Percentiles rank a stretch among this genome's conserved stretches.
Conservation (phyloP, 2,113 vertebrate species). For the Neodon shergylaensis region DNA sequence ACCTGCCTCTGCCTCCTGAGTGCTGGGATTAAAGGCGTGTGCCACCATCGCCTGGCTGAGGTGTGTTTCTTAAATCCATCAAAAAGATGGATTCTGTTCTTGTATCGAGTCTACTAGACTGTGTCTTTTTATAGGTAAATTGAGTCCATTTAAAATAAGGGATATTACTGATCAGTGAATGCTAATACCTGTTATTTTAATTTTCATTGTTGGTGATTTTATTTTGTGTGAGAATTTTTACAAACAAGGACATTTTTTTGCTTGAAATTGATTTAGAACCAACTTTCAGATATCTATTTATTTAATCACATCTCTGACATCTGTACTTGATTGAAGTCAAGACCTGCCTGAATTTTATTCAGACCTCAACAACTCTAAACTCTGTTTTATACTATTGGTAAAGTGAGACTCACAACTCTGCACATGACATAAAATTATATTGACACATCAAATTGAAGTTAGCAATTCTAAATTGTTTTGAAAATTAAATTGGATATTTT, state of each 20-base stretch:
- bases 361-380: neutral
- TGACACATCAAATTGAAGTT: constrained; percentile 58
- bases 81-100: too few species aligned
- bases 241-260: neutral
- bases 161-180: too few species aligned
- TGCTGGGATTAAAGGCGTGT: too few species aligned
- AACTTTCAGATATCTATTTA: neutral
- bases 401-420: constrained; percentile 43
- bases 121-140: too few species aligned
- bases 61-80: too few species aligned
- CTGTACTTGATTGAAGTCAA: neutral
- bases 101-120: too few species aligned
- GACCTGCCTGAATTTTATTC: constrained; percentile 40
- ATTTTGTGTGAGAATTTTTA: neutral
- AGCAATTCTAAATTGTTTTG: constrained; percentile 57
- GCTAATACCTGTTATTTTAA: too few species aligned
- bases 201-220: too few species aligned
- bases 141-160: too few species aligned
- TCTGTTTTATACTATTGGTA: constrained; percentile 31
- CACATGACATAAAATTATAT: constrained; percentile 54
- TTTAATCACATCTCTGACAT: constrained; percentile 22
- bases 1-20: too few species aligned
- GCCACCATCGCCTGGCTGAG: too few species aligned
- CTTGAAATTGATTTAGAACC: neutral
- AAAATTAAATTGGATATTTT: constrained; percentile 77